Conservation (phyloP, 2,888 invertebrate species). For the Dryobotodes eremita region DNA sequence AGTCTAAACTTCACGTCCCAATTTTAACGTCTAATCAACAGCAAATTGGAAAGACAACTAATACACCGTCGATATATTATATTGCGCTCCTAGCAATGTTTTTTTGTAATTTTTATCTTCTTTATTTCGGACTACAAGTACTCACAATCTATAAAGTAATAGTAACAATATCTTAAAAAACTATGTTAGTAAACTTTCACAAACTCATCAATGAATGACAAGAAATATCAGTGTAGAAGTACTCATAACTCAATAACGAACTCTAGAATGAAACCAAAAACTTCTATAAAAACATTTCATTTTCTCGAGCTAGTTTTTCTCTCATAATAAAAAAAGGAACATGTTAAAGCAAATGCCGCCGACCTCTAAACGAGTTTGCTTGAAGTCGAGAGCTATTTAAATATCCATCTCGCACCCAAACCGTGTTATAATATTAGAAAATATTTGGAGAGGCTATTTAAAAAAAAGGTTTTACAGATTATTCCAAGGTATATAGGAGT, state of each 20-base stretch:
- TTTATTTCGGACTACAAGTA: no score
- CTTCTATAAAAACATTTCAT: background rate
- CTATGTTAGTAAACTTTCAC: no score
- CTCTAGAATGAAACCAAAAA: background rate
- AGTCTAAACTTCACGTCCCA: background rate
- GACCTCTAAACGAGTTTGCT: conserved; percentile 52
- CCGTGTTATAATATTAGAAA: conserved; percentile 39
- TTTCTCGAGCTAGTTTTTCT: conserved; percentile 6
- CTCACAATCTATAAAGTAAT: no score
- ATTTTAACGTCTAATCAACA: background rate
- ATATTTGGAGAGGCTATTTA: conserved; percentile 28
- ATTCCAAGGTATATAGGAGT: background rate
- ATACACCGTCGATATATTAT: no score
- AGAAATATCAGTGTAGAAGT: background rate
- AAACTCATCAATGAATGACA: no score
- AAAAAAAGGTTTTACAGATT: background rate
- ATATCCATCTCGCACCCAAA: conserved; percentile 54
- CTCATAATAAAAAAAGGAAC: conserved; percentile 10
- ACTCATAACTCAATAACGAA: background rate
- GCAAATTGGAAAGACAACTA: background rate
- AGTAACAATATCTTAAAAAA: no score
- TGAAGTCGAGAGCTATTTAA: conserved; percentile 56
- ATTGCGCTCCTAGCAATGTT: no score
- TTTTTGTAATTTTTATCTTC: no score
- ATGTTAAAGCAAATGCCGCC: conserved; percentile 23